phyloP scores from a whole-genome alignment of 2,888 invertebrate genomes.

The Ypsolopha sequella region DNA sequence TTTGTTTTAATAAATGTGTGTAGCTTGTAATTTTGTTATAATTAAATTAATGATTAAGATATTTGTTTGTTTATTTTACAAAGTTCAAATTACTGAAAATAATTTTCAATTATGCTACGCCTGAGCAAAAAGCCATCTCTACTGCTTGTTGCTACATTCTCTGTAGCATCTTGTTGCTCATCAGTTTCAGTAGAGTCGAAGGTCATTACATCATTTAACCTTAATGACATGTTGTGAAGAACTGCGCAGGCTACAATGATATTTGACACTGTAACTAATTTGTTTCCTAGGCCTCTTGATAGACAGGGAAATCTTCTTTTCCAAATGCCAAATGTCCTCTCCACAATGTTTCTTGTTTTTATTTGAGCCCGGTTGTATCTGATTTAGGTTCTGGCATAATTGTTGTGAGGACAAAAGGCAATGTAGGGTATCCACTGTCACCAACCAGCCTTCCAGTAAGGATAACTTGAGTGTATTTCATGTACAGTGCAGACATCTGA shows the following conservation, averaged over 20 bases:
- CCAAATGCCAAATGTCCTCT: slow-evolving; percentile 7
- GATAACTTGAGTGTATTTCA: slow-evolving; percentile 3
- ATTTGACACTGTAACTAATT: slow-evolving; percentile 7
- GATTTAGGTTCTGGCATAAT: slow-evolving; percentile 4
- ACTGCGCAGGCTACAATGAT: slow-evolving; percentile 11
- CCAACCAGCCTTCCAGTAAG: slow-evolving; percentile 8
- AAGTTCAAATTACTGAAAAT: not conserved
- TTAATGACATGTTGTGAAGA: not conserved
- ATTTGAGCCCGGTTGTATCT: slow-evolving; percentile 6
- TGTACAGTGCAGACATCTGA: slow-evolving; percentile 8
- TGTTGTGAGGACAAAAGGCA: slow-evolving; percentile 7
- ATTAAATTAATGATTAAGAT: too few relatives aligned
- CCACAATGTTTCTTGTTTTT: slow-evolving; percentile 7
- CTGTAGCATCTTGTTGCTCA: not conserved
- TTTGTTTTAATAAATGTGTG: too few relatives aligned
- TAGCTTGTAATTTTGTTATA: too few relatives aligned
- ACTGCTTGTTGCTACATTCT: not conserved
- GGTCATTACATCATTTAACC: too few relatives aligned
- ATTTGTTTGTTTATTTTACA: too few relatives aligned
- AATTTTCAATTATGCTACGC: not conserved
- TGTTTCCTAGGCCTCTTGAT: slow-evolving; percentile 9
- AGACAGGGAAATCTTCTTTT: slow-evolving; percentile 6
- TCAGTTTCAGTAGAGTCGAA: not conserved
- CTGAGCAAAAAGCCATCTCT: not conserved
- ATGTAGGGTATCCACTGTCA: slow-evolving; percentile 8